Percentiles rank a stretch among this genome's conserved stretches.
Conservation (phyloP, 2,888 invertebrate genomes). For the Salticus scenicus region DNA sequence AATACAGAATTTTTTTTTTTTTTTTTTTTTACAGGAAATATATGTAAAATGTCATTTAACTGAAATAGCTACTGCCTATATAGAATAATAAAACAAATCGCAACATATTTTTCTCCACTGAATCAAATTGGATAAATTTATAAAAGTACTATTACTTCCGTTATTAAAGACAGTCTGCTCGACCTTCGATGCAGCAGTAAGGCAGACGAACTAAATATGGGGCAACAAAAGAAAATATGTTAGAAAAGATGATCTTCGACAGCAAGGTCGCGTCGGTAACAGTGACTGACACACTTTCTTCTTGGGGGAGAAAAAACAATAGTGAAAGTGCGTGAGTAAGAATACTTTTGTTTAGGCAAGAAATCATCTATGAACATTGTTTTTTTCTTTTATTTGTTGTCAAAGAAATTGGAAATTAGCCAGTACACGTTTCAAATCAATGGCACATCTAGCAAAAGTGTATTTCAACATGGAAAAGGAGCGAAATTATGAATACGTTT, state of each 20-base stretch:
- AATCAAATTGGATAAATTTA: too few species aligned
- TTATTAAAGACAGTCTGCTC: neutral
- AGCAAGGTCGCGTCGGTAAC: neutral
- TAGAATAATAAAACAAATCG: too few species aligned
- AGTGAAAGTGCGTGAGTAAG: neutral
- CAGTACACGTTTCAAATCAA: neutral
- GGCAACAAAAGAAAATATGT: neutral
- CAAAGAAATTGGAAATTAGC: neutral
- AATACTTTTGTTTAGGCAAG: neutral
- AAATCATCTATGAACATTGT: neutral
- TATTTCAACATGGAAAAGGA: too few species aligned
- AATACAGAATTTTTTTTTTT: too few species aligned
- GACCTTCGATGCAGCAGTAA: neutral
- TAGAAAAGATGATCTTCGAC: neutral
- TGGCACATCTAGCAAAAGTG: neutral
- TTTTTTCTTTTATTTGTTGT: neutral
- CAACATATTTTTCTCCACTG: too few species aligned
- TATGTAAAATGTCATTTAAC: too few species aligned
- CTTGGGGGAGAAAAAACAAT: neutral
- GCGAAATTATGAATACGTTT: too few species aligned
- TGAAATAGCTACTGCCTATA: too few species aligned
- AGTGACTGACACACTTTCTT: neutral
- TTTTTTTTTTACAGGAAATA: too few species aligned
- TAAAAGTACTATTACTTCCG: neutral
- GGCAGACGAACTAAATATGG: slow-evolving; percentile 1